Base-by-base conservation (phyloP, 2,113 vertebrate species). In the Cynocephalus volans region DNA sequence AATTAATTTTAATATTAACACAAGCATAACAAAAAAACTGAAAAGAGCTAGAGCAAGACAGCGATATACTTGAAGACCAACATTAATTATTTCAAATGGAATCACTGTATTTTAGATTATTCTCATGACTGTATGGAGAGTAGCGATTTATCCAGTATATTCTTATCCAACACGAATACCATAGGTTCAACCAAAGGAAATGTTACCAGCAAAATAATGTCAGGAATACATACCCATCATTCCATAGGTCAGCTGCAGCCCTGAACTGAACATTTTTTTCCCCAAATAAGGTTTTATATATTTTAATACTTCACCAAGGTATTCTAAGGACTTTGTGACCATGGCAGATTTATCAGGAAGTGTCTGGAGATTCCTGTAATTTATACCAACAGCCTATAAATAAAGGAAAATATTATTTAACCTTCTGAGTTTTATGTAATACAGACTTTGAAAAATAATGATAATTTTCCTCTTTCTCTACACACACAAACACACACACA, bases 231-330 rank as follows among this genome's bases (percentile, higher is more conserved):
- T 98, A 99, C 99, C 99, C 73, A 99, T 98, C 64, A 98, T 99
- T 98, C 98, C 98, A 52, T 99, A 99, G 11, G 99, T 98, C 90
- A 99, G 98, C 60, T 99, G 99, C 64, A 99, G 98, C 23, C 99
- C 99, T 98, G 99, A 99, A 50, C 98, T 98, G 54, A 98, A 99
- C 93, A 98, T 99, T 98, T 99, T 99, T 95, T 98, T 99, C 70
- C 99, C 98, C 97, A 99, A 98, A 84, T 99, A 99, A 6, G 99
- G 99, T 97, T 99, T 99, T 75, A 99, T 99, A 9, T 99, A 99
- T 97, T 99, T 99, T 96, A 99, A 96, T 88, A 99, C 98, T 96
- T 99, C 99, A 95, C 99, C 99, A 33, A 99, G 98, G 96, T 99
- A 99, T 96, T 99, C 99, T 98, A 99, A 98, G 60, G 99, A 98